Base-by-base conservation (phyloP, 1,140 invertebrate species). In the Triops longicaudatus region DNA sequence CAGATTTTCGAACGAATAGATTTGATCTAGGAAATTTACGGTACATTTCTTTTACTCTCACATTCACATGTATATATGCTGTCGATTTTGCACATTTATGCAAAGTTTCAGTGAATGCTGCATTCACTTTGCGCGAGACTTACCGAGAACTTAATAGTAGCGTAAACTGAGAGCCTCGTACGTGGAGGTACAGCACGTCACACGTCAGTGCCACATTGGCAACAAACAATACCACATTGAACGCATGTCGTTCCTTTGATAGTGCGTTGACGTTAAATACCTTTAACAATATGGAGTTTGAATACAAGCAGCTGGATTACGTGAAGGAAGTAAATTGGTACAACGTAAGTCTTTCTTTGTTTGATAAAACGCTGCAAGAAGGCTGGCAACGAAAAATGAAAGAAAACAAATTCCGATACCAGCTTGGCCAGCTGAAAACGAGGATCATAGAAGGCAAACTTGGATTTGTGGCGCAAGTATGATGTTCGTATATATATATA, bases 381-480 rank as follows among this genome's bases (percentile, higher is more conserved):
- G 42, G 26, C 17, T 82, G 81, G 81, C 44, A 79, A 73, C 76
- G 26, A 4, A 80, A 80, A 27, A 73, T 77, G 71, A 26, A 41
- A 10, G 77, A 77, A 50, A 79, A 78, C 10, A 76, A 73, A 72
- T 81, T 82, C 44, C 78, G 80, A 73, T 82, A 82, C 75, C 26
- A 79, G n/a, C 73, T 82, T 3, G 74, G 77, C 26, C 43, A 79
- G 76, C 37, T 82, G 26, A 14, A 81, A 31, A 82, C 80, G 17
- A 82, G 79, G 77, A 75, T 80, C 41, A 44, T 82, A 14, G 43
- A 76, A 14, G 82, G 81, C 63, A 79, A 80, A 77, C 80, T 63
- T 79, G 63, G 76, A 5, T 80, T 82, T 78, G 78, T 82, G 14
- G 80, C 80, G 26, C 81, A 81, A 80, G 81, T 81, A 74, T 74